A percentile compares a stretch with the other conserved stretches of the same genome.
phyloP scores from a whole-genome alignment of 2,113 vertebrate genomes.

The Dascyllus trimaculatus region DNA sequence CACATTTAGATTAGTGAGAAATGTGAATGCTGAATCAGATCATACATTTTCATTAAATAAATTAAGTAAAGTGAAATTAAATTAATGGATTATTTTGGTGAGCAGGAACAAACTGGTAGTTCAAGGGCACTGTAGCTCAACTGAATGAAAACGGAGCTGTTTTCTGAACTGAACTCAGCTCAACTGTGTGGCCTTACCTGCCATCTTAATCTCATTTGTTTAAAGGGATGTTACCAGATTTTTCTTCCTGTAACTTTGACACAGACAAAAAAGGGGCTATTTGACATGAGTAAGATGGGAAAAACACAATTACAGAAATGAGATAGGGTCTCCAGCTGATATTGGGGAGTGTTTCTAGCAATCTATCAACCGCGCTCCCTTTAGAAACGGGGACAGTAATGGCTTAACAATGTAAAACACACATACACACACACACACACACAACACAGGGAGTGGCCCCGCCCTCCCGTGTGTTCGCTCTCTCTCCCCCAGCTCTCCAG shows the following conservation, averaged over 20 bases:
- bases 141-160: conserved; percentile 20
- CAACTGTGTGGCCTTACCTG: background rate
- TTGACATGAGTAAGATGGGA: conserved; percentile 41
- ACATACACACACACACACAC: conserved; percentile 63
- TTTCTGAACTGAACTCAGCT: conserved; percentile 30
- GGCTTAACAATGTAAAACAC: conserved; percentile 75
- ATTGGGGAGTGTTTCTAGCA: conserved; percentile 45
- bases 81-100: conserved; percentile 68
- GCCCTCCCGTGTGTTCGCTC: conserved; percentile 55
- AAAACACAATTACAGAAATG: conserved; percentile 55
- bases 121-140: conserved; percentile 51
- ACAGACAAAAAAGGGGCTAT: conserved; percentile 31
- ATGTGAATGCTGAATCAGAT: conserved; percentile 68
- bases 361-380: conserved; percentile 62
- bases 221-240: conserved; percentile 12
- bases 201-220: conserved; percentile 16
- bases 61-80: conserved; percentile 60
- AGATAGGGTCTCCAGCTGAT: conserved; percentile 35
- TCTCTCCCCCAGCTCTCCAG: conserved; percentile 75
- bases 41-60: conserved; percentile 67
- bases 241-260: conserved; percentile 39
- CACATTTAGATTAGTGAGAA: conserved; percentile 66
- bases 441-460: conserved; percentile 57
- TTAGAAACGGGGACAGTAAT: conserved; percentile 74
- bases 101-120: conserved; percentile 53